These are phyloP conservation scores for Callaeas wilsoni DNA, from an alignment of 2,113 vertebrate species.

Conservation along the genomic window DNA sequence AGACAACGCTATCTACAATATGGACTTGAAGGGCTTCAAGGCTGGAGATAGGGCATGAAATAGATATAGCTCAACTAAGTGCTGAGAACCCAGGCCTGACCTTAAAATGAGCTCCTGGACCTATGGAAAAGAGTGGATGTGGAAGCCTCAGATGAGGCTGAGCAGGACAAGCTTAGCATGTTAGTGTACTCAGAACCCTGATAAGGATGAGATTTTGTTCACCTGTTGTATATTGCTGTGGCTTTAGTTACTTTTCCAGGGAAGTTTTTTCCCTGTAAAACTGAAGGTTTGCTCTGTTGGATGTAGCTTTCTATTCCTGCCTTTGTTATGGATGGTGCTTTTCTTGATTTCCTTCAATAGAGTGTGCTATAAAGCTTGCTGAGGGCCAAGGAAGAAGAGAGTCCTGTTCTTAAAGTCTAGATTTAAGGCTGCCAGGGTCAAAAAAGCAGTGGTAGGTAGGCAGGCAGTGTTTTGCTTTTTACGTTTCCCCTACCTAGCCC, in stretches of 20 bases:
- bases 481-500: fast-evolving
- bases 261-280: background rate
- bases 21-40: fast-evolving
- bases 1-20: fast-evolving
- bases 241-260: background rate
- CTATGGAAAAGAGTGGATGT: background rate
- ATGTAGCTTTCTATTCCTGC: background rate
- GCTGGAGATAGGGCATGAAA: fast-evolving
- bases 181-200: background rate
- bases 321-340: fast-evolving
- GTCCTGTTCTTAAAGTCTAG: fast-evolving
- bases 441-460: background rate
- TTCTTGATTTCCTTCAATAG: fast-evolving
- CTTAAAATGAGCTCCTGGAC: background rate
- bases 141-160: background rate
- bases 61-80: fast-evolving
- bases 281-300: background rate
- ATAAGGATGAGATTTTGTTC: background rate
- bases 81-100: fast-evolving
- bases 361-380: background rate
- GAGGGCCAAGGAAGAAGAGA: background rate
- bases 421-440: background rate
- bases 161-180: background rate
- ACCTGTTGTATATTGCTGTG: background rate
- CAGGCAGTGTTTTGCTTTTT: background rate